Base-by-base conservation (phyloP, 2,888 invertebrate genomes). In the Acronicta alni region DNA sequence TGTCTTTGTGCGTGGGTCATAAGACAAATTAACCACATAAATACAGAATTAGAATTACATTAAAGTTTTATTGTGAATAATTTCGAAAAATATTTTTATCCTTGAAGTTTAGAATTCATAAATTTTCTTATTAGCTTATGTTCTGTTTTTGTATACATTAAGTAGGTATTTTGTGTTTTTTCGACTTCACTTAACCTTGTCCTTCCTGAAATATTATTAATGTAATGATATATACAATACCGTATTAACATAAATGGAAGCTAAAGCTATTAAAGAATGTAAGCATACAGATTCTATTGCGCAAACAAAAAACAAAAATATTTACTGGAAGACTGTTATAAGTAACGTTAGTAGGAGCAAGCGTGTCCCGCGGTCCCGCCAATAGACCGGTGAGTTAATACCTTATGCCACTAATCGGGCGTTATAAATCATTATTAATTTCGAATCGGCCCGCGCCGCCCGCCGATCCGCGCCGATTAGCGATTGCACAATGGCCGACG, bases 371-470 rank as follows among this genome's bases (percentile, higher is more conserved):
- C 76, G 51, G 63, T 66, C 64, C 77, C 70, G 79, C 76, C 84
- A 84, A 85, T 85, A 84, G 83, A 71, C 72, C 83, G 81, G 87
- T 85, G 74, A 79, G 81, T 81, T 85, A 88, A 89, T 86, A 74
- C 86, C 83, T 89, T 90, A 89, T 83, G 83, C 86, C 81, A 85
- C 85, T 93, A 94, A 94, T 93, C 93, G 91, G 79, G 79, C 87
- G 91, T 87, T 89, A 92, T 94, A 93, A 93, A 94, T 94, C 92
- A 92, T 91, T 93, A 93, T 94, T 93, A 94, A 92, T 92, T 91
- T 90, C 83, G 84, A 87, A 87, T 87, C 86, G 84, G 79, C 79
- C 79, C 79, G 79, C 84, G 79, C 44, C 47, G 72, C 68, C n/a
- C 78, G 83, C 88, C 91, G 92, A 92, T 92, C 91, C 85, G 89